Percentiles rank a stretch among this genome's conserved stretches.
These are phyloP conservation scores for Lepetodrilus schrolli DNA, from an alignment of 2,888 invertebrate species.

Conservation along the genomic window DNA sequence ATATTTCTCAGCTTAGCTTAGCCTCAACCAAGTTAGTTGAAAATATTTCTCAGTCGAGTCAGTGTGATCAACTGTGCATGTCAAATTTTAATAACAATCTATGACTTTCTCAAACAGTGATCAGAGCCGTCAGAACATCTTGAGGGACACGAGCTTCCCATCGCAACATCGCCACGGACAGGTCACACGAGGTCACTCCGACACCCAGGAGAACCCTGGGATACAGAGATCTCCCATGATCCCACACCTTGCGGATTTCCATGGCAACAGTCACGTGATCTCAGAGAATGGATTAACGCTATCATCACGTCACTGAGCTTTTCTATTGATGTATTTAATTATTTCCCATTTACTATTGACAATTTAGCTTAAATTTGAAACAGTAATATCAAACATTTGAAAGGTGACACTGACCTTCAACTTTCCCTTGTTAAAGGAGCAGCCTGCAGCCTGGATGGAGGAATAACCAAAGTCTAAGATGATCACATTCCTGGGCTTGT, in stretches of 20 bases:
- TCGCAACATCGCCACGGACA: neutral
- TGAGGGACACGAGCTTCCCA: slow-evolving; percentile 15
- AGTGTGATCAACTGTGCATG: too few species aligned
- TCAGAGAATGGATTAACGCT: slow-evolving; percentile 37
- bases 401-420: slow-evolving; percentile 79
- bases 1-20: too few species aligned
- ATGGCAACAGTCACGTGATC: neutral
- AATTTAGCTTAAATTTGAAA: too few species aligned
- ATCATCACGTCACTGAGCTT: slow-evolving; percentile 37
- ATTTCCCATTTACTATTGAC: too few species aligned
- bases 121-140: slow-evolving; percentile 9
- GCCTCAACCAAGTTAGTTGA: too few species aligned
- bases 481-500: slow-evolving; percentile 89
- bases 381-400: neutral
- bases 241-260: slow-evolving; percentile 24
- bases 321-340: neutral
- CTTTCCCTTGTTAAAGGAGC: slow-evolving; percentile 96
- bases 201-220: slow-evolving; percentile 18
- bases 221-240: slow-evolving; percentile 11
- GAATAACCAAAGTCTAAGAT: slow-evolving; percentile 98
- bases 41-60: too few species aligned
- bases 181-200: slow-evolving; percentile 11
- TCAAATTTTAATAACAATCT: too few species aligned
- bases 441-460: slow-evolving; percentile 87
- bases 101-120: too few species aligned